phyloP scores from a whole-genome alignment of 2,797 vertebrate genomes.

The Liasis olivaceus region DNA sequence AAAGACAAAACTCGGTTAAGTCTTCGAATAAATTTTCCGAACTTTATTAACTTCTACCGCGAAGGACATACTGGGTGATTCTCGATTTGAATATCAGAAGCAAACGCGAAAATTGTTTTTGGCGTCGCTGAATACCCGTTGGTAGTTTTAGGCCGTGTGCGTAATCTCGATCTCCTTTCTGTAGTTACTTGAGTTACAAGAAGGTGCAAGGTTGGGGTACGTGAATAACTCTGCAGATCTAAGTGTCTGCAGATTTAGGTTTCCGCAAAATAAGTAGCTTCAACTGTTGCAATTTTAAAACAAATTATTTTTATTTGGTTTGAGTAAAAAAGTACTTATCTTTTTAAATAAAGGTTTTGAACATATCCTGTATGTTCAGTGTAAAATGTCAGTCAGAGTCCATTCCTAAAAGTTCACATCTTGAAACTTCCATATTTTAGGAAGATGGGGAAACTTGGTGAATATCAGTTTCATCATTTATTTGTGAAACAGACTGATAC shows the following conservation, averaged over 20 bases:
- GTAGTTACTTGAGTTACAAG: neutral
- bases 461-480: neutral
- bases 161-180: neutral
- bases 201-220: neutral
- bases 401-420: neutral
- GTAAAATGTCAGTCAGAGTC: neutral
- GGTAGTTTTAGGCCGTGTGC: neutral
- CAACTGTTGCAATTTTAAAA: neutral
- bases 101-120: slow-evolving; percentile 29
- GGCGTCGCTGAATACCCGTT: neutral
- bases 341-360: neutral
- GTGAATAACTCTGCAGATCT: neutral
- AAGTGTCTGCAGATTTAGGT: neutral
- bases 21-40: neutral
- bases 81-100: slow-evolving; percentile 1
- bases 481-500: neutral
- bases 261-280: no score
- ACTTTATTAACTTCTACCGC: neutral
- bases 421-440: neutral
- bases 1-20: neutral
- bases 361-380: neutral
- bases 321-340: neutral
- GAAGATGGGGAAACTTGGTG: slow-evolving; percentile 7
- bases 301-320: neutral
- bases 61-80: neutral